Conservation (phyloP, 2,888 invertebrate species). For the Torymus aiolomorphi region DNA sequence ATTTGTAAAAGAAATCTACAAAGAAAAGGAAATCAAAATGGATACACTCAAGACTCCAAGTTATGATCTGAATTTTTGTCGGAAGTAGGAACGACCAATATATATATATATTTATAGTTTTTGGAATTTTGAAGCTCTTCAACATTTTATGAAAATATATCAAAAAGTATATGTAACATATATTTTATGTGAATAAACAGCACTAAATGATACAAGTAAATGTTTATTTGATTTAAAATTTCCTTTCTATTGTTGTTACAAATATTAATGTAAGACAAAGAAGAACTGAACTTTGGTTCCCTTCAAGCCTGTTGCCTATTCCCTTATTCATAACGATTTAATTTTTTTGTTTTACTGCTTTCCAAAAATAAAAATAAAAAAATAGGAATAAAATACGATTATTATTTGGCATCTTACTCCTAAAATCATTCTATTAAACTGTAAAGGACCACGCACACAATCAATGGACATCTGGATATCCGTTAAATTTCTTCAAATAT, state of each 20-base stretch:
- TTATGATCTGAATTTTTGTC: background rate
- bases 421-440: no score
- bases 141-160: conserved; percentile 17
- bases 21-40: background rate
- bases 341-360: no score
- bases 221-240: conserved; percentile 43
- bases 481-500: no score
- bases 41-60: background rate
- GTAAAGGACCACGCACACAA: no score
- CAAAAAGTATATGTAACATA: conserved; percentile 39
- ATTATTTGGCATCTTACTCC: no score
- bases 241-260: background rate
- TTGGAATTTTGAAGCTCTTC: conserved; percentile 45
- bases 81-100: background rate
- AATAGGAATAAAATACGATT: no score
- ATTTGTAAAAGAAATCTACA: conserved; percentile 6
- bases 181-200: conserved; percentile 48
- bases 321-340: no score
- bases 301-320: no score
- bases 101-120: conserved; percentile 1
- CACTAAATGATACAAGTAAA: background rate
- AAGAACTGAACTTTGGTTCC: no score
- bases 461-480: no score
- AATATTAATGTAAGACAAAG: no score
- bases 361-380: no score